These are phyloP conservation scores for Arenaria interpres DNA, from an alignment of 2,113 vertebrate genomes.

Conservation along the genomic window DNA sequence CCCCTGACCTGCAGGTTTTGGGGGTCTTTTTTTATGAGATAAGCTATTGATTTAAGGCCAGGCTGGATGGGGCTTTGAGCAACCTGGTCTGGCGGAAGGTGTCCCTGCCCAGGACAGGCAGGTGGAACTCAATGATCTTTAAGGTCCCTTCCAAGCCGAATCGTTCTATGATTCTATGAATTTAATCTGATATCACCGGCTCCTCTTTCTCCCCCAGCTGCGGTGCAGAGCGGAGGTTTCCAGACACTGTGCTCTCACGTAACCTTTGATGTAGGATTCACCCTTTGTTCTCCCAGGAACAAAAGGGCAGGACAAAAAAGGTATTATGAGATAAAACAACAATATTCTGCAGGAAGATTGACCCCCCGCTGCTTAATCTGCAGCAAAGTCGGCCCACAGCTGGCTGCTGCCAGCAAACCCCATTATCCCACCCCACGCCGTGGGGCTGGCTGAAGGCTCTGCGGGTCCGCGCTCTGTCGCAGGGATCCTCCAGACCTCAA, in stretches of 20 bases:
- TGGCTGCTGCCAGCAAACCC: not conserved
- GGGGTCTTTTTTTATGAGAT: not conserved
- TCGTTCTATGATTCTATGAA: too few relatives aligned
- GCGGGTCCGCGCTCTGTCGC: not conserved
- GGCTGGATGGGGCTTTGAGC: too few relatives aligned
- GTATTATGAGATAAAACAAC: slow-evolving; percentile 37
- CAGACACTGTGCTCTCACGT: not conserved
- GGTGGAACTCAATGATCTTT: too few relatives aligned
- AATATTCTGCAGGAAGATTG: not conserved
- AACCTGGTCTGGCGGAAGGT: too few relatives aligned
- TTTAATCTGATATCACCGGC: not conserved
- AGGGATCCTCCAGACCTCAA: not conserved
- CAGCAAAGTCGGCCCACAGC: not conserved
- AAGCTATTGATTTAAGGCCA: not conserved
- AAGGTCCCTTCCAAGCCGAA: too few relatives aligned
- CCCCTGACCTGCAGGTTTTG: not conserved
- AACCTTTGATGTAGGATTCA: slow-evolving; percentile 29
- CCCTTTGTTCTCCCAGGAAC: slow-evolving; percentile 29
- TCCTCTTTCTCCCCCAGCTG: not conserved
- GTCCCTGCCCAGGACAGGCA: too few relatives aligned
- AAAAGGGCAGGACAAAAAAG: slow-evolving; percentile 21
- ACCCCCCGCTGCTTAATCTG: not conserved
- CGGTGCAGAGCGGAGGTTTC: not conserved
- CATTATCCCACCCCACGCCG: fast-evolving
- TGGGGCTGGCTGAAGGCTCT: not conserved